Percentiles rank a stretch among this genome's conserved stretches.
phyloP scores from a whole-genome alignment of 2,797 vertebrate genomes.

The Poecilia picta region DNA sequence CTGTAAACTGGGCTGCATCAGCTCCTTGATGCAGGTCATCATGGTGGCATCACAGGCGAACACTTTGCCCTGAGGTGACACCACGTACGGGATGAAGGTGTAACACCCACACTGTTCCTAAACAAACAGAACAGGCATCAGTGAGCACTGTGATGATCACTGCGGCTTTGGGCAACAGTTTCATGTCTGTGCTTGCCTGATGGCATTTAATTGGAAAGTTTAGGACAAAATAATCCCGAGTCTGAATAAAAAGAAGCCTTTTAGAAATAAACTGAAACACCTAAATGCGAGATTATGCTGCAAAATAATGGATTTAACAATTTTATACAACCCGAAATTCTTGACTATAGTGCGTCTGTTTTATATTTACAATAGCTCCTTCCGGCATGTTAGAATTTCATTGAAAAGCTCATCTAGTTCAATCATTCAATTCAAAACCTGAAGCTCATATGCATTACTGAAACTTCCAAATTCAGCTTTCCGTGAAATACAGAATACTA shows the following conservation, averaged over 20 bases:
- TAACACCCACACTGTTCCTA: slow-evolving; percentile 89
- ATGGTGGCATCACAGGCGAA: slow-evolving; percentile 84
- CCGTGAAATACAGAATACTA: neutral
- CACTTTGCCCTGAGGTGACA: slow-evolving; percentile 87
- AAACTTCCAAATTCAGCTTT: neutral
- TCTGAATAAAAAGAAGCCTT: neutral
- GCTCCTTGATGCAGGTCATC: slow-evolving; percentile 82
- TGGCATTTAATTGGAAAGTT: neutral
- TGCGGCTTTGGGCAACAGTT: neutral
- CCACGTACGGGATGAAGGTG: slow-evolving; percentile 89
- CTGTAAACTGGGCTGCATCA: slow-evolving; percentile 84
- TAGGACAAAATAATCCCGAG: neutral
- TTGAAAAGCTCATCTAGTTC: neutral
- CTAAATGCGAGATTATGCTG: neutral
- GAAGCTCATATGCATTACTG: neutral
- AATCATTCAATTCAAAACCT: neutral
- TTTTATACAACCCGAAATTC: neutral
- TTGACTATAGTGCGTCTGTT: neutral
- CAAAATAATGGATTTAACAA: neutral
- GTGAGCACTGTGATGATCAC: neutral
- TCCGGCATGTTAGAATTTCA: neutral
- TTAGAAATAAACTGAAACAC: neutral
- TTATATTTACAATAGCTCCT: neutral
- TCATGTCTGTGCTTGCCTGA: neutral
- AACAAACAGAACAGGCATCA: neutral